Percentiles rank a stretch among this genome's conserved stretches.
These are phyloP conservation scores for Trachelus troglodyta DNA, from an alignment of 2,888 invertebrate genomes.

Conservation along the genomic window DNA sequence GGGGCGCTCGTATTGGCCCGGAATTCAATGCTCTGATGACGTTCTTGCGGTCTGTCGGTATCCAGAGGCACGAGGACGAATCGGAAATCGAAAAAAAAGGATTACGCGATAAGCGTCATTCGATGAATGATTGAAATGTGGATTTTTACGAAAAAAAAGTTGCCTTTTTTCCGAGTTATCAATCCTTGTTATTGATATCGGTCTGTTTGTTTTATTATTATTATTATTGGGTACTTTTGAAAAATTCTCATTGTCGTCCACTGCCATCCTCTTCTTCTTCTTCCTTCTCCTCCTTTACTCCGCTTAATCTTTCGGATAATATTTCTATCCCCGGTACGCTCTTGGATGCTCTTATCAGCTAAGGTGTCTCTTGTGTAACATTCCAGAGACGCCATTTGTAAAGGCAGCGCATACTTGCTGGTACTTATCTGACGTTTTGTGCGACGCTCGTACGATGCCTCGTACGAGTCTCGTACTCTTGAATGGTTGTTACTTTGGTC, in stretches of 20 bases:
- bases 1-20: slow-evolving; percentile 66
- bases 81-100: slow-evolving; percentile 16
- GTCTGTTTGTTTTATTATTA: no score
- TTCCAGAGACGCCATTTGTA: slow-evolving; percentile 38
- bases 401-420: slow-evolving; percentile 30
- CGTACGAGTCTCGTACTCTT: background rate
- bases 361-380: slow-evolving; percentile 31
- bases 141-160: background rate
- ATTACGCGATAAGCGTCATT: background rate
- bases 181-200: no score
- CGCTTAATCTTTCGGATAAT: background rate
- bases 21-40: slow-evolving; percentile 65
- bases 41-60: slow-evolving; percentile 38
- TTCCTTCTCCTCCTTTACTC: background rate
- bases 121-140: background rate
- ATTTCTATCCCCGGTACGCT: background rate
- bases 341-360: slow-evolving; percentile 28
- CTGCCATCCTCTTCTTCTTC: no score
- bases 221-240: no score
- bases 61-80: slow-evolving; percentile 35
- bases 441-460: slow-evolving; percentile 43
- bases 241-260: no score
- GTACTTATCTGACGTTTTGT: slow-evolving; percentile 51
- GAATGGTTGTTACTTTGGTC: background rate
- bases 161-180: no score